A percentile compares a stretch with the other conserved stretches of the same genome.
phyloP scores from a whole-genome alignment of 2,888 invertebrate species.

The Ormyrus rosae region DNA sequence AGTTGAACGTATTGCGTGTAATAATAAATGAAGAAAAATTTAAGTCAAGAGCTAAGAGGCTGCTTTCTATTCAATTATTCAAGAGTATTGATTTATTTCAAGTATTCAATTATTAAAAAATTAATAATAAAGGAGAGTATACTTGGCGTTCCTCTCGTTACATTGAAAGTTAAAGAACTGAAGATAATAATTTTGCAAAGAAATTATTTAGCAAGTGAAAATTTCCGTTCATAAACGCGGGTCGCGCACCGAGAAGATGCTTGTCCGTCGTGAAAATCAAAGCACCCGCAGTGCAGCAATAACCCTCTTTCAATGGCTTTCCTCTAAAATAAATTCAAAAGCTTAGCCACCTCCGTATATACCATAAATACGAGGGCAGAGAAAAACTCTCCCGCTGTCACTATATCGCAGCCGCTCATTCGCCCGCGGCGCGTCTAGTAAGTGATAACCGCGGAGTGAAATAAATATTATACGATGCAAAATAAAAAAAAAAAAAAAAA shows the following conservation, averaged over 20 bases:
- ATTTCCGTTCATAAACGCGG: background rate
- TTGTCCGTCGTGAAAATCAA: constrained; percentile 50
- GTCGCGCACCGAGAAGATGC: background rate
- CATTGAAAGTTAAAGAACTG: no score
- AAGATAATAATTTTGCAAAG: no score
- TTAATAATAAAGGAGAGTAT: no score
- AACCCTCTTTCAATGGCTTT: constrained; percentile 50
- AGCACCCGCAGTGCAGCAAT: constrained; percentile 48
- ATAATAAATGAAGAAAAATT: no score
- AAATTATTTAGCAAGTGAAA: no score
- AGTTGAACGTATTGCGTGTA: no score
- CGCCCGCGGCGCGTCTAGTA: constrained; percentile 56
- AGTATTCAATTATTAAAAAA: no score
- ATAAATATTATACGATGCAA: constrained; percentile 72
- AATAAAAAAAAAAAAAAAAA: constrained; percentile 65
- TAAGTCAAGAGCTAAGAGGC: no score
- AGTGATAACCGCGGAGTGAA: constrained; percentile 71
- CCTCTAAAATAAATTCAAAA: constrained; percentile 57
- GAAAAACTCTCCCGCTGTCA: constrained; percentile 56
- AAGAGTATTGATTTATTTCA: no score
- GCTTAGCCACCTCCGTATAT: constrained; percentile 42
- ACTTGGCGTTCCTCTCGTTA: no score
- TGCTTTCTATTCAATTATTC: no score
- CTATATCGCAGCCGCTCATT: constrained; percentile 45
- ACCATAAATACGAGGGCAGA: constrained; percentile 43